phyloP scores from a whole-genome alignment of 1,140 invertebrate genomes.

The Polypedilum pembai region DNA sequence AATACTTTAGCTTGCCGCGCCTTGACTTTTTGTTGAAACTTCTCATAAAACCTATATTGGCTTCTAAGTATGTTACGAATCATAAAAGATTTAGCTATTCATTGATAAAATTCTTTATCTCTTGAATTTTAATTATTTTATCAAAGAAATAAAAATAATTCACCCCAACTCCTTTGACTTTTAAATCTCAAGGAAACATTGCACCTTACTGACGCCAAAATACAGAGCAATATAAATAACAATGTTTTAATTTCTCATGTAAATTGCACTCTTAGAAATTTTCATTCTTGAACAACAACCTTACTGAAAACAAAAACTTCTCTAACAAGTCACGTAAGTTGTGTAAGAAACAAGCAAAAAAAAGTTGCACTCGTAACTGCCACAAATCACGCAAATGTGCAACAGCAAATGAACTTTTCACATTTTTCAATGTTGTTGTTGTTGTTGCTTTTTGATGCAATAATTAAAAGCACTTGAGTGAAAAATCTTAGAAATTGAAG shows the following conservation, averaged over 20 bases:
- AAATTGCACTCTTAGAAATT: no score
- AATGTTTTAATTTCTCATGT: no score
- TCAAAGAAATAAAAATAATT: no score
- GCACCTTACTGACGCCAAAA: not conserved
- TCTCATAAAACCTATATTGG: no score
- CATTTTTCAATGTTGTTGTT: not conserved
- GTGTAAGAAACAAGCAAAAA: not conserved
- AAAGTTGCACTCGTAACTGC: not conserved
- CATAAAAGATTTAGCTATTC: no score
- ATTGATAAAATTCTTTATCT: no score
- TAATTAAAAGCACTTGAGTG: not conserved
- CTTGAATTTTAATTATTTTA: no score
- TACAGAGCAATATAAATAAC: no score
- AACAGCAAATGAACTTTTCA: not conserved
- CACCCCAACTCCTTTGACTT: no score
- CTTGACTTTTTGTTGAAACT: no score
- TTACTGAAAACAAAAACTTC: not conserved
- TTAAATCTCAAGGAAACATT: not conserved
- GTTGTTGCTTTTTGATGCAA: not conserved
- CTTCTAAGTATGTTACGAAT: no score
- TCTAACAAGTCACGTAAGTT: conserved; percentile 5
- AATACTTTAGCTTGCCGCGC: no score
- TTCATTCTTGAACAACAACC: not conserved
- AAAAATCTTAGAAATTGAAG: conserved; percentile 18
- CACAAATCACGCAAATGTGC: conserved; percentile 11